These are phyloP conservation scores for Archivesica marissinica DNA, from an alignment of 1,140 invertebrate species.

Conservation along the genomic window DNA sequence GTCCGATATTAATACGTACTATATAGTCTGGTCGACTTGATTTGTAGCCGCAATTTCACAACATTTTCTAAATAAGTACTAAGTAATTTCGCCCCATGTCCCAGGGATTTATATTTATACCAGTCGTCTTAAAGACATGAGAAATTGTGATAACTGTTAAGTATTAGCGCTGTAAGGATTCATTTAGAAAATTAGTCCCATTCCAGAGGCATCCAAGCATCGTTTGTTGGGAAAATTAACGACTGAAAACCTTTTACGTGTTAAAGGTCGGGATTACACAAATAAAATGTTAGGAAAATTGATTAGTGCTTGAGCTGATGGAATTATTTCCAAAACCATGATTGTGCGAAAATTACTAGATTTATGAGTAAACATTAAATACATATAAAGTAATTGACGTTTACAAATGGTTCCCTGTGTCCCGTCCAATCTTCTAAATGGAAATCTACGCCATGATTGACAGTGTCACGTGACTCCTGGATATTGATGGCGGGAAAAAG, in stretches of 20 bases:
- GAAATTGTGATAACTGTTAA: conserved; percentile 1
- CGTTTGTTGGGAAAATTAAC: conserved; percentile 61
- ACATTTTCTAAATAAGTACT: background rate
- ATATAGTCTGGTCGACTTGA: background rate
- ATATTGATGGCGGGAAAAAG: conserved; percentile 65
- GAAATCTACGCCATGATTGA: conserved; percentile 59
- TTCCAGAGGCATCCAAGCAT: conserved; percentile 37
- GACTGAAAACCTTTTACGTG: conserved; percentile 64
- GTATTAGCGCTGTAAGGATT: conserved; percentile 28
- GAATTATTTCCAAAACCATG: conserved; percentile 58
- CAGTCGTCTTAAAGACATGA: background rate
- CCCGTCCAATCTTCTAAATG: conserved; percentile 61
- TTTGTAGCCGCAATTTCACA: background rate
- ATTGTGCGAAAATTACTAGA: conserved; percentile 63
- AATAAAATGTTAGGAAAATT: conserved; percentile 64
- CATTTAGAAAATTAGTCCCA: conserved; percentile 53
- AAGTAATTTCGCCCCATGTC: conserved; percentile 5
- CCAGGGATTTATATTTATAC: background rate
- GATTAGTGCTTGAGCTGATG: conserved; percentile 43
- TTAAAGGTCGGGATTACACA: conserved; percentile 56
- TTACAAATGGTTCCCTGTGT: conserved; percentile 56
- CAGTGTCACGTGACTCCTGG: conserved; percentile 53
- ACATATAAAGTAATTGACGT: conserved; percentile 66
- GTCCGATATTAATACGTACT: background rate
- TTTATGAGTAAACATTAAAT: conserved; percentile 66